These are phyloP conservation scores for Botia almorhae DNA, from an alignment of 2,797 vertebrate genomes.

Conservation along the genomic window DNA sequence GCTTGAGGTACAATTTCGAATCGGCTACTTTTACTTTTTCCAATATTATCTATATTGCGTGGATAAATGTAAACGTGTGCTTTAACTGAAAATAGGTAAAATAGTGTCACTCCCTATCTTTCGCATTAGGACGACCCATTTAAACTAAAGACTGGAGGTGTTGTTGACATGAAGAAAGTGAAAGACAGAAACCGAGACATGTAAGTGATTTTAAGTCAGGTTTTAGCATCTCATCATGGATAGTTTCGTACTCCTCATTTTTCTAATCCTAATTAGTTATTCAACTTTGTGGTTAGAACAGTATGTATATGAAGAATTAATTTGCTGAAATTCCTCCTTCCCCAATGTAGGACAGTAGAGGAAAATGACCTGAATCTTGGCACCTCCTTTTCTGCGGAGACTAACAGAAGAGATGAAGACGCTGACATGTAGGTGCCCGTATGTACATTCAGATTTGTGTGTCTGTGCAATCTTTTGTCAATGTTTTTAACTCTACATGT, in stretches of 20 bases:
- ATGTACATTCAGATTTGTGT: slow-evolving; percentile 44
- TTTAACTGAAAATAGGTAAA: background rate
- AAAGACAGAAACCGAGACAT: slow-evolving; percentile 93
- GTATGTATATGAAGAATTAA: background rate
- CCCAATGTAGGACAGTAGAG: slow-evolving; percentile 85
- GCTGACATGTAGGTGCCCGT: slow-evolving; percentile 88
- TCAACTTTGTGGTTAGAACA: background rate
- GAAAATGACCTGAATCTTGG: slow-evolving; percentile 94
- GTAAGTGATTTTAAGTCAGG: slow-evolving; percentile 71
- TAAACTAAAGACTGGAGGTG: slow-evolving; percentile 92
- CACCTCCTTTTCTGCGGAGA: slow-evolving; percentile 97
- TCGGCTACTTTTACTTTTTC: background rate
- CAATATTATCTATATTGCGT: background rate
- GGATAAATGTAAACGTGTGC: background rate
- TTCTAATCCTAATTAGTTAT: background rate
- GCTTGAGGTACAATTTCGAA: slow-evolving; percentile 68
- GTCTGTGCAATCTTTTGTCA: background rate
- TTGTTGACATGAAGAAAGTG: slow-evolving; percentile 98
- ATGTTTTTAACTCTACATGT: background rate
- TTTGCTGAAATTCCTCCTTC: slow-evolving; percentile 14
- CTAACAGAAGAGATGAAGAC: slow-evolving; percentile 96
- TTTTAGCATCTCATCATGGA: background rate
- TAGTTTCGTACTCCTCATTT: background rate
- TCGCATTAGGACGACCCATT: slow-evolving; percentile 90
- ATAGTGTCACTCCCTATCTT: background rate